These are phyloP conservation scores for Listronotus oregonensis DNA, from an alignment of 1,140 invertebrate species.

Conservation along the genomic window DNA sequence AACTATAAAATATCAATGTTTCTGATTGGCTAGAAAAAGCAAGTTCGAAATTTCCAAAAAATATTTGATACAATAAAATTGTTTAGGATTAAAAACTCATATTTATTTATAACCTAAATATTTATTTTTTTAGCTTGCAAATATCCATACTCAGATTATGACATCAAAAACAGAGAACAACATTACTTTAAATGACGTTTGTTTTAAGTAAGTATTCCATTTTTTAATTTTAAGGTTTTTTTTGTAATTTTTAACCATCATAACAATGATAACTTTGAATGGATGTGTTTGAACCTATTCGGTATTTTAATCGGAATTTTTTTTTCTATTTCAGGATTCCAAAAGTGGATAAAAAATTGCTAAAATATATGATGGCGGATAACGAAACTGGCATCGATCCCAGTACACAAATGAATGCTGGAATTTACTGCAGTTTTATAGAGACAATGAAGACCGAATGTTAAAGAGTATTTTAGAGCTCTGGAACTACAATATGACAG, in stretches of 20 bases:
- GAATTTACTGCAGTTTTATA: conserved; percentile 45
- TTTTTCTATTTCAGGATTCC: conserved; percentile 50
- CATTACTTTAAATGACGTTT: conserved; percentile 65
- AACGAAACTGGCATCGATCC: conserved; percentile 39
- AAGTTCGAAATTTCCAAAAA: too few species aligned
- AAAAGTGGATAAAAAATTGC: conserved; percentile 51
- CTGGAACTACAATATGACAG: conserved; percentile 66
- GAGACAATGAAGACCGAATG: conserved; percentile 60
- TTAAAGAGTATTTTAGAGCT: conserved; percentile 70
- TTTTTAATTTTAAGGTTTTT: conserved; percentile 1
- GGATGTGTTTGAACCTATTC: too few species aligned
- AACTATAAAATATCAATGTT: too few species aligned
- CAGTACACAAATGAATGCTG: conserved; percentile 38
- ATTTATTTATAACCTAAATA: too few species aligned
- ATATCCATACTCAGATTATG: conserved; percentile 45
- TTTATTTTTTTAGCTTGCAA: conserved; percentile 40
- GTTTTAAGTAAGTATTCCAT: conserved; percentile 63
- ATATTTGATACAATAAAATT: too few species aligned
- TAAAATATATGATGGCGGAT: conserved; percentile 34
- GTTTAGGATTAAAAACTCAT: too few species aligned
- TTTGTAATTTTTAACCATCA: too few species aligned
- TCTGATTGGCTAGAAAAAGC: too few species aligned
- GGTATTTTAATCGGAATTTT: neutral
- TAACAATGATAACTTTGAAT: too few species aligned
- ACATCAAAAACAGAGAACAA: conserved; percentile 40